Evolutionary conservation across 2,797 vertebrate genomes (phyloP), one percentile per base, ranked within the genome.

Genomic region (Muscicapa comitata): DNA sequence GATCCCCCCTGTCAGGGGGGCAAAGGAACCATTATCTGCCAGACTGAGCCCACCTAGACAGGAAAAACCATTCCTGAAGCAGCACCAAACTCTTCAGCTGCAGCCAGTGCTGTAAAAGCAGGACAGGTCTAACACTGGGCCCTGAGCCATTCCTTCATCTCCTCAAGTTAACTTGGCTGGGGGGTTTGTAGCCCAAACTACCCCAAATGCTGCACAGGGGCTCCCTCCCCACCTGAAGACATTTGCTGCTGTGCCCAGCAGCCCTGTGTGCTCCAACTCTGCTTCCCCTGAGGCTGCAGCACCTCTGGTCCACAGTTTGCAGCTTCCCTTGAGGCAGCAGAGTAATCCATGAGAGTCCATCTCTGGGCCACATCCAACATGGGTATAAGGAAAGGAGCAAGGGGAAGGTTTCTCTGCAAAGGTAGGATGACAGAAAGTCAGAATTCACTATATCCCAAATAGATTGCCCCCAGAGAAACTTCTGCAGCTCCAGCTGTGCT

Each of bases 221-320:
- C 16, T 81, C 48, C 33, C n/a, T 84, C 9, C 26, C 55, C 43
- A 20, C 57, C 40, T 42, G 0, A 0, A 78, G 65, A 26, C 3
- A 3, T 37, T 35, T 65, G n/a, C 37, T 38, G 4, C 62, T 20
- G 62, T 42, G 42, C 29, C 31, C 33, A 40, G 83, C 65, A 80
- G 55, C 42, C 35, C 79, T 38, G 16, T 6, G 5, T 7, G 7
- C 40, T 37, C 18, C 24, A 17, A 0, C 53, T 55, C 45, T 11
- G 42, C 72, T 50, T 82, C 21, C 63, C 31, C 40, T 38, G 53
- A 42, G 70, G 51, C 50, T 79, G 68, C 72, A 82, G 67, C 58
- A 61, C 8, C 11, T 15, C 68, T 33, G 55, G 3, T 4, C 25
- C 2, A 0, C 21, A n/a, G 42, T 2, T 62, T 35, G 51, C 78